Evolutionary conservation across 64 coral and sea anemone genomes (phyloP).

Genomic region (Stichodactyla helianthus): DNA sequence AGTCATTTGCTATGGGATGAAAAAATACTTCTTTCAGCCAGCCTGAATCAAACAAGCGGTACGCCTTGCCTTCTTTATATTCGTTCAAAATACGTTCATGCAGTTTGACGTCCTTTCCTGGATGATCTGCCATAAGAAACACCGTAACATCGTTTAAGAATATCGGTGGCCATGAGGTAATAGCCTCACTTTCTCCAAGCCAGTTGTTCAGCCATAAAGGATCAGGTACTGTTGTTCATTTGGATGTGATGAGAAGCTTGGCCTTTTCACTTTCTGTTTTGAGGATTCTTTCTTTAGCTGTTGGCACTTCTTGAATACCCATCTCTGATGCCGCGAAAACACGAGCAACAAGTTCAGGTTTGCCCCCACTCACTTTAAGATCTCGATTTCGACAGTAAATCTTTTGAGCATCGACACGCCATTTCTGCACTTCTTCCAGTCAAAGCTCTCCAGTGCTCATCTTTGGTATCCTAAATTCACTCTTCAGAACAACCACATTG

Average conservation of each 20-base stretch:
- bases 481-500: too few species aligned
- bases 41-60: slow-evolving; percentile 53
- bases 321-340: slow-evolving; percentile 65
- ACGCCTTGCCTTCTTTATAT: slow-evolving; percentile 79
- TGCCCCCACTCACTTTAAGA: slow-evolving; percentile 26
- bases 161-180: slow-evolving; percentile 59
- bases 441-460: neutral
- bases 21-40: slow-evolving; percentile 47
- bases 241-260: too few species aligned
- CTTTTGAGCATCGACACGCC: slow-evolving; percentile 23
- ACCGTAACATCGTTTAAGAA: slow-evolving; percentile 70
- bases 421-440: slow-evolving; percentile 31
- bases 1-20: slow-evolving; percentile 10
- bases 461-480: neutral
- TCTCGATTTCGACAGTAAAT: slow-evolving; percentile 27
- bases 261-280: too few species aligned
- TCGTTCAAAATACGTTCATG: slow-evolving; percentile 53
- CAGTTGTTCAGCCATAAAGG: too few species aligned
- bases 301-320: neutral
- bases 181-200: slow-evolving; percentile 6
- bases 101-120: slow-evolving; percentile 56
- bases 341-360: slow-evolving; percentile 41
- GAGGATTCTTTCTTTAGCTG: neutral
- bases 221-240: too few species aligned
- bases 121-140: slow-evolving; percentile 64